Conservation (phyloP, 2,113 vertebrate genomes). For the Hemichromis elongatus region DNA sequence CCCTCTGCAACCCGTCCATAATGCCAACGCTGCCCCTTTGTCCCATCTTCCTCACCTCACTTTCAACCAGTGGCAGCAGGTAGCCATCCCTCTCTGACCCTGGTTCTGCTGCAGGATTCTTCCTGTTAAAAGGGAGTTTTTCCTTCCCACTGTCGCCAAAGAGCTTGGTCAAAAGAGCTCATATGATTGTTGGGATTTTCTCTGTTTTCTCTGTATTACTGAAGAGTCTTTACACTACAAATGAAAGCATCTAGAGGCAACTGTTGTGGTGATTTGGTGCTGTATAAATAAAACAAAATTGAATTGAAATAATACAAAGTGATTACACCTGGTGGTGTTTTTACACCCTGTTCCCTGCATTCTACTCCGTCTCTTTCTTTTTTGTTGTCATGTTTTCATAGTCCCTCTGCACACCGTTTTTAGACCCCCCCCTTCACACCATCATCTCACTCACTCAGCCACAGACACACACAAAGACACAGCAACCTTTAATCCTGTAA, state of each 20-base stretch:
- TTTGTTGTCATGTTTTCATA: not conserved
- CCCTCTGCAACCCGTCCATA: not conserved
- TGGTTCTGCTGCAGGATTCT: not conserved
- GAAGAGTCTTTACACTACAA: not conserved
- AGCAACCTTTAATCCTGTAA: not conserved
- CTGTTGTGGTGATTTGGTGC: not conserved
- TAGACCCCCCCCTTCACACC: not conserved
- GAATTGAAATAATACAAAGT: not conserved
- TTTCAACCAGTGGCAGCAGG: not conserved
- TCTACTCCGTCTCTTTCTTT: not conserved
- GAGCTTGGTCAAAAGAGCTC: accelerated
- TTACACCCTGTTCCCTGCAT: not conserved
- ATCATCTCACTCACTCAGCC: not conserved
- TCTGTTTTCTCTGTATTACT: not conserved
- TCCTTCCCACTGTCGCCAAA: not conserved
- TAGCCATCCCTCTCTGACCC: not conserved
- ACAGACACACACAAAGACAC: not conserved
- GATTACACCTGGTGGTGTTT: not conserved
- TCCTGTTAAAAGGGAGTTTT: not conserved
- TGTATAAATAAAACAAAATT: not conserved
- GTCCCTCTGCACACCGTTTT: not conserved
- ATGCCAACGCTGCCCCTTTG: not conserved
- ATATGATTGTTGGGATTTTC: not conserved
- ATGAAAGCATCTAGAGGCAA: not conserved
- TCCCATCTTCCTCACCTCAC: not conserved